These are phyloP conservation scores for Smittia sp. DNA, from an alignment of 2,888 invertebrate genomes.

Conservation along the genomic window DNA sequence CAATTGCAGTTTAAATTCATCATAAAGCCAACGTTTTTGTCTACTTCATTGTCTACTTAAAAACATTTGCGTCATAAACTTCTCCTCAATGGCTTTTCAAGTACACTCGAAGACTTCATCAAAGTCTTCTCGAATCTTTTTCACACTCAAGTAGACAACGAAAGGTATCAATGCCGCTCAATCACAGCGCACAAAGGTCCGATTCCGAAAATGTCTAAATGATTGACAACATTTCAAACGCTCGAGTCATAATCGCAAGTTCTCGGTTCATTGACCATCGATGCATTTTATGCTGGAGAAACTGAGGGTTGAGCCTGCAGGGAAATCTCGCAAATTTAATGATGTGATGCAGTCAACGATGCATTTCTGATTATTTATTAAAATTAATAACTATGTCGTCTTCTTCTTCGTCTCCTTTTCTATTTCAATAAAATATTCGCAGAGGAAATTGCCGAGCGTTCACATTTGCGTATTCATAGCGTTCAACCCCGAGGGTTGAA, in stretches of 20 bases:
- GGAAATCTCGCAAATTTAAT: slow-evolving; percentile 20
- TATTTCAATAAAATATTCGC: background rate
- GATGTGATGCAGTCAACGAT: slow-evolving; percentile 34
- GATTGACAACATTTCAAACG: slow-evolving; percentile 38
- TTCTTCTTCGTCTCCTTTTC: background rate
- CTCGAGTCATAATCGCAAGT: slow-evolving; percentile 17
- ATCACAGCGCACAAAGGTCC: background rate
- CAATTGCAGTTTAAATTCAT: no score
- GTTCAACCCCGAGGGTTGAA: slow-evolving; percentile 14
- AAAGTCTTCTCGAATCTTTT: slow-evolving; percentile 8
- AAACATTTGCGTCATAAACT: background rate
- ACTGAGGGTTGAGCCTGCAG: slow-evolving; percentile 13
- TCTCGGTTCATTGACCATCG: slow-evolving; percentile 39
- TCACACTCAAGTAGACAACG: background rate
- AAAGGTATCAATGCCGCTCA: background rate
- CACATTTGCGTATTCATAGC: slow-evolving; percentile 1
- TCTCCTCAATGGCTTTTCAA: background rate
- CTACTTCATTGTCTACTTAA: no score
- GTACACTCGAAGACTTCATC: background rate
- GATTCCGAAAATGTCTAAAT: slow-evolving; percentile 10
- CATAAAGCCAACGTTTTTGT: background rate
- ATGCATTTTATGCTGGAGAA: slow-evolving; percentile 14
- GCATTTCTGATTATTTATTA: slow-evolving; percentile 37
- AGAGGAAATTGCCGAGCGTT: background rate
- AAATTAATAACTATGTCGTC: slow-evolving; percentile 27